Evolutionary conservation across 2,888 invertebrate species (phyloP).

Genomic region (Metallyticus violacea): DNA sequence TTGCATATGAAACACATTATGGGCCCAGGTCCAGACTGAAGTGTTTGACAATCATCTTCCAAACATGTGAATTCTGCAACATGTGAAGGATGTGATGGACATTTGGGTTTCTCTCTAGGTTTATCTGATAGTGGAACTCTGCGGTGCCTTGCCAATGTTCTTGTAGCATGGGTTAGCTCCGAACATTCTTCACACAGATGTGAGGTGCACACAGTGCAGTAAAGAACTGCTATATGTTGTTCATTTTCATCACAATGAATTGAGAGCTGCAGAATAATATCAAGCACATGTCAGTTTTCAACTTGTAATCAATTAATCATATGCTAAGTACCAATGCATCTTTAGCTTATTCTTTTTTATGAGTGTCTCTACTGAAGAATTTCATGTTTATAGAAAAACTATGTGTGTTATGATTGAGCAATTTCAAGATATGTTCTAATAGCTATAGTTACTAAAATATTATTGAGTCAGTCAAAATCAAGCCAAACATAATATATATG

Average conservation of each 20-base stretch:
- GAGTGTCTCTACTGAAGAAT: neutral
- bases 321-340: neutral
- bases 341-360: neutral
- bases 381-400: neutral
- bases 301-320: too few relatives aligned
- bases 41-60: constrained; percentile 52
- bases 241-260: constrained; percentile 56
- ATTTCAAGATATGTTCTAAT: neutral
- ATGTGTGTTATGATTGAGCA: neutral
- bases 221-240: constrained; percentile 53
- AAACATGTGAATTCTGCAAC: constrained; percentile 56
- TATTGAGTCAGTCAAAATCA: too few relatives aligned
- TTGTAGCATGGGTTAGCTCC: constrained; percentile 52
- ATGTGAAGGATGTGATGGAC: constrained; percentile 53
- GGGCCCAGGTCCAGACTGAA: constrained; percentile 40
- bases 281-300: neutral
- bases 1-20: constrained; percentile 59
- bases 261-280: constrained; percentile 41
- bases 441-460: too few relatives aligned
- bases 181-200: constrained; percentile 56
- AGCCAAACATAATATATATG: too few relatives aligned
- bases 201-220: constrained; percentile 55
- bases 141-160: constrained; percentile 52
- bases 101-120: constrained; percentile 54
- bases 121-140: constrained; percentile 56